Base-by-base conservation (phyloP, 2,113 vertebrate species). In the Oryzias woworae region DNA sequence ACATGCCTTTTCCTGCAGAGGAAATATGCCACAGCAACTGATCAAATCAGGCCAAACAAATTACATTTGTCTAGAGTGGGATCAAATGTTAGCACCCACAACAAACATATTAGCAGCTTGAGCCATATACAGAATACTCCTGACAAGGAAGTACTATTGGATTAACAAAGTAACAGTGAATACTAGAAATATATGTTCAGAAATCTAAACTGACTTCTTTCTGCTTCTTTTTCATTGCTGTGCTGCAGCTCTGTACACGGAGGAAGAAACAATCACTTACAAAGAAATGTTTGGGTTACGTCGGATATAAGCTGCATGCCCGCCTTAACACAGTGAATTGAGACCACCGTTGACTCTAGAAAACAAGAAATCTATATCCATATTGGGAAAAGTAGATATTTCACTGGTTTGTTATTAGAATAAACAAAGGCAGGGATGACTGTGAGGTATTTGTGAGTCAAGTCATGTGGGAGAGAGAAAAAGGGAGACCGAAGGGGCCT, bases 21-120 rank as follows among this genome's bases (percentile, higher is more conserved):
- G 90, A 94, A 94, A 93, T 93, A 92, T 91, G 90, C 93, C 89
- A 85, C 90, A 90, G 90, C 91, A 90, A 77, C 94, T 98, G 95
- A 98, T 96, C 92, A 89, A 94, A 94, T 95, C 94, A 97, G 91
- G 91, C 60, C 80, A 81, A 93, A 94, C 93, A 96, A 96, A 98
- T 98, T 95, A 93, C 91, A 96, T 98, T 98, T 96, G 92, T 94
- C 90, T 88, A 71, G 64, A 92, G 89, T 88, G 87, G 89, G 92
- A 94, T 95, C 92, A 91, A 94, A 95, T 94, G 88, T 69, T 68
- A 77, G 93, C 91, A 86, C 91, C 90, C 91, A 75, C 94, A 94
- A 94, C 93, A 95, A 94, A 95, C 92, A 92, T 92, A 95, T 95
- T 95, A 95, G 93, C 92, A 78, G 91, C 83, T 91, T 90, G 87